Percentiles rank a stretch among this genome's conserved stretches.
phyloP scores from a whole-genome alignment of 1,140 invertebrate genomes.

The Wiebesia pumilae region DNA sequence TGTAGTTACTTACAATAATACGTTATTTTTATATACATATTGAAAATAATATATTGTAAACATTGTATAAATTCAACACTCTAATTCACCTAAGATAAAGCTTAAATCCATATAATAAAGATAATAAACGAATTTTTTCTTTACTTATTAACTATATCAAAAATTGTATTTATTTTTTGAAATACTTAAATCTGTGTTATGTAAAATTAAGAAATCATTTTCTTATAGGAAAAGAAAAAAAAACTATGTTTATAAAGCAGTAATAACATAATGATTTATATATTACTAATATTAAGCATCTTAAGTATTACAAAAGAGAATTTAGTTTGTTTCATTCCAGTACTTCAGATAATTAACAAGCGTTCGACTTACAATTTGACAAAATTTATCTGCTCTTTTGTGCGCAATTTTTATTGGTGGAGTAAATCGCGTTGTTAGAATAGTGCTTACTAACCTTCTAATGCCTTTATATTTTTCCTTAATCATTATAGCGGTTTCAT shows the following conservation, averaged over 20 bases:
- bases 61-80: background rate
- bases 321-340: constrained; percentile 29
- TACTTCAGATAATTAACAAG: constrained; percentile 57
- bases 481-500: constrained; percentile 15
- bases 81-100: background rate
- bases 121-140: too few species aligned
- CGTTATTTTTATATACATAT: background rate
- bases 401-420: constrained; percentile 50
- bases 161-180: background rate
- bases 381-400: constrained; percentile 46
- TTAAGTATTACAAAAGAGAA: constrained; percentile 7
- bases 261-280: background rate
- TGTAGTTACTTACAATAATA: too few species aligned
- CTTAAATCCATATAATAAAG: background rate
- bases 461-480: constrained; percentile 31
- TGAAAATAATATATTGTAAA: background rate
- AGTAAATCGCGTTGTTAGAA: constrained; percentile 54
- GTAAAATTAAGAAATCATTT: background rate
- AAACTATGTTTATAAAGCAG: background rate
- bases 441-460: constrained; percentile 44
- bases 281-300: background rate
- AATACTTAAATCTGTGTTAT: background rate
- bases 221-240: background rate
- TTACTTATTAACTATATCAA: too few species aligned
- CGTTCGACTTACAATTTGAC: constrained; percentile 54